phyloP scores from a whole-genome alignment of 2,888 invertebrate species.

The Limnephilus auricula region DNA sequence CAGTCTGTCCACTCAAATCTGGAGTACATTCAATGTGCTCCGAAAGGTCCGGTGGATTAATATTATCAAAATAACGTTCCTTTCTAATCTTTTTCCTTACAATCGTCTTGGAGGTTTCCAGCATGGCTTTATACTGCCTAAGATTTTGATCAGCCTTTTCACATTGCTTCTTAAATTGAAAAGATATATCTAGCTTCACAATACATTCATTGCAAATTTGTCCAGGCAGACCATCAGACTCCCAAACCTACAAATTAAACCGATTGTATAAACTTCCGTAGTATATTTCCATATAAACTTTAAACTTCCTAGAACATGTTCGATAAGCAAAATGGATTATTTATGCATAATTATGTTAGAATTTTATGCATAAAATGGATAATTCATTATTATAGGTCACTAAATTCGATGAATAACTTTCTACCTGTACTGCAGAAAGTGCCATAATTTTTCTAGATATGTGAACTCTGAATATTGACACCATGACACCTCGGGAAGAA shows the following conservation, averaged over 20 bases:
- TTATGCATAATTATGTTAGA: no score
- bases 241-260: constrained; percentile 60
- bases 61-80: constrained; percentile 25
- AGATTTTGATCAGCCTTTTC: constrained; percentile 60
- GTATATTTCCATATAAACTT: no score
- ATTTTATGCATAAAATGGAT: constrained; percentile 3
- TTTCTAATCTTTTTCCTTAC: constrained; percentile 50
- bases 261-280: neutral
- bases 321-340: neutral
- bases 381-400: constrained; percentile 16
- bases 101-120: constrained; percentile 52
- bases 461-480: constrained; percentile 65
- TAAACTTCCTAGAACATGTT: neutral
- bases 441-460: constrained; percentile 65
- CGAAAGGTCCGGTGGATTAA: constrained; percentile 41
- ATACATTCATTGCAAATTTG: constrained; percentile 65
- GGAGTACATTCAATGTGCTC: constrained; percentile 58
- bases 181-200: constrained; percentile 63
- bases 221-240: constrained; percentile 62
- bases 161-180: constrained; percentile 64
- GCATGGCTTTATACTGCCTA: constrained; percentile 55
- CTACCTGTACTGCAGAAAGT: constrained; percentile 62
- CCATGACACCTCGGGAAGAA: constrained; percentile 52
- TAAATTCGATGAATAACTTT: constrained; percentile 20
- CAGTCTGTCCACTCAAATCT: constrained; percentile 49